phyloP scores from a whole-genome alignment of 30 jellyfish, hydroid and myxozoan species.

The Hydractinia echinata region DNA sequence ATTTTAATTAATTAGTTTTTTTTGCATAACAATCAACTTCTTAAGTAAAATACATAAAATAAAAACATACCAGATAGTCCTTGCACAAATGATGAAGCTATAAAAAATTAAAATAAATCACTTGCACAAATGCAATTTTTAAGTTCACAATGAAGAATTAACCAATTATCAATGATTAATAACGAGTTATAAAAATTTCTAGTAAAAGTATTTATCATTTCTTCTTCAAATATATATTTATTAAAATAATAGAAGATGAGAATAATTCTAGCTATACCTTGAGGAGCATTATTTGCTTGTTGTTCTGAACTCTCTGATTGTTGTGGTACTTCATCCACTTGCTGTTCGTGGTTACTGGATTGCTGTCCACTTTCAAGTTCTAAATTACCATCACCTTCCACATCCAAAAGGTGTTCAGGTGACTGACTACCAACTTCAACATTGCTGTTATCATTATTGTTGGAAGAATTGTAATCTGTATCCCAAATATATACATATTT shows the following conservation, averaged over 20 bases:
- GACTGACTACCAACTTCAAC: not conserved
- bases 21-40: too few relatives aligned
- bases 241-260: too few relatives aligned
- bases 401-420: not conserved
- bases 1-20: too few relatives aligned
- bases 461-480: not conserved
- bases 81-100: not conserved
- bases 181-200: too few relatives aligned
- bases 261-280: too few relatives aligned
- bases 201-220: too few relatives aligned
- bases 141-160: not conserved
- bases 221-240: too few relatives aligned
- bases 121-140: not conserved
- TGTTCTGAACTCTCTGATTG: too few relatives aligned
- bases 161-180: too few relatives aligned
- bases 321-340: not conserved
- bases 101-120: not conserved
- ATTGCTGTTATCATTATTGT: not conserved
- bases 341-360: not conserved
- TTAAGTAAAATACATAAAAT: too few relatives aligned
- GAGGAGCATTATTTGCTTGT: too few relatives aligned
- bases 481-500: not conserved
- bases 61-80: not conserved
- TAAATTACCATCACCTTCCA: not conserved
- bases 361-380: conserved; percentile 6